A percentile compares a stretch with the other conserved stretches of the same genome.
Conservation (phyloP, 2,113 vertebrate species). For the Coracopsis vasa region DNA sequence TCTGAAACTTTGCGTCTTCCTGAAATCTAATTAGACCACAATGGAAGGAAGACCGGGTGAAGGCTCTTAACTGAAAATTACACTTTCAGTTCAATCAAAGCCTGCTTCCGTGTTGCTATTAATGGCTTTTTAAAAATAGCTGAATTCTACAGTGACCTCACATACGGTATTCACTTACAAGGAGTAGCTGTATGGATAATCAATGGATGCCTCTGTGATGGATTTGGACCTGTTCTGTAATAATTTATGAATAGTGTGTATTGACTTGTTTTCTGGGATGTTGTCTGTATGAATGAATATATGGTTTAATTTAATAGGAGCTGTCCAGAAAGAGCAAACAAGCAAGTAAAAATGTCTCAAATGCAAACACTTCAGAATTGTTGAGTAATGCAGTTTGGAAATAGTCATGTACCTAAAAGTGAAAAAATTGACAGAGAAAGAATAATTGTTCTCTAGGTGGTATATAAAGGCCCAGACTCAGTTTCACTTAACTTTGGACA, state of each 20-base stretch:
- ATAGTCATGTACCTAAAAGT: not conserved
- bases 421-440: not conserved
- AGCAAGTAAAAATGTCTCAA: slow-evolving; percentile 5
- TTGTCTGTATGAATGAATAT: slow-evolving; percentile 32
- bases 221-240: slow-evolving; percentile 30
- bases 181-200: slow-evolving; percentile 15
- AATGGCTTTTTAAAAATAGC: slow-evolving; percentile 38
- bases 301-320: slow-evolving; percentile 24
- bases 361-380: not conserved
- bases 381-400: not conserved
- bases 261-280: slow-evolving; percentile 34
- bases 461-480: not conserved
- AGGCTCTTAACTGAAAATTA: slow-evolving; percentile 71
- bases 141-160: slow-evolving; percentile 50
- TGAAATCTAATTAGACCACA: slow-evolving; percentile 70
- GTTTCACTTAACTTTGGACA: not conserved
- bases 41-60: slow-evolving; percentile 54
- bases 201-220: slow-evolving; percentile 42
- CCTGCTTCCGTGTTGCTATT: slow-evolving; percentile 39
- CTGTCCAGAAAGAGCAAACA: slow-evolving; percentile 34
- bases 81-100: slow-evolving; percentile 66
- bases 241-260: slow-evolving; percentile 43
- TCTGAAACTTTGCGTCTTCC: not conserved
- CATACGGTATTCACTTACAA: slow-evolving; percentile 26
- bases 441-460: not conserved